These are phyloP conservation scores for Ptilonorhynchus violaceus DNA, from an alignment of 2,113 vertebrate genomes.

Conservation along the genomic window DNA sequence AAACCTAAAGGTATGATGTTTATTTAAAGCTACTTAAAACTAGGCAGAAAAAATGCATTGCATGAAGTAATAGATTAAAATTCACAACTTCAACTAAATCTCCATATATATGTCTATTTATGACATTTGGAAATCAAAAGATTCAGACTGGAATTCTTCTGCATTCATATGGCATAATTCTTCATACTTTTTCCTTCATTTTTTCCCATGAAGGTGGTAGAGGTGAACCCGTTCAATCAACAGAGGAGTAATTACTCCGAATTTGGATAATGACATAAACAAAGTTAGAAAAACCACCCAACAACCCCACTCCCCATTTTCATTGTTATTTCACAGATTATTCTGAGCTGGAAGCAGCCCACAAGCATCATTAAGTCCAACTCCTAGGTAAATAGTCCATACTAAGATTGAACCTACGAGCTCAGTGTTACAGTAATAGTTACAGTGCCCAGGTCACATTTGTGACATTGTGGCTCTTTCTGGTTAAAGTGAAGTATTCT, in stretches of 20 bases:
- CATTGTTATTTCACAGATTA: background rate
- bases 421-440: background rate
- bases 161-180: background rate
- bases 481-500: background rate
- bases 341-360: background rate
- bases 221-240: background rate
- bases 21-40: background rate
- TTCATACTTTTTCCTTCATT: background rate
- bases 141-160: background rate
- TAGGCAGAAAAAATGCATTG: background rate
- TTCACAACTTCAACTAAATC: background rate
- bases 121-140: background rate
- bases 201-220: background rate
- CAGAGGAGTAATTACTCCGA: background rate
- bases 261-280: background rate
- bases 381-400: background rate
- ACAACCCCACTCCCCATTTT: background rate
- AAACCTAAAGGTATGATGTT: background rate
- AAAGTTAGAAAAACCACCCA: background rate
- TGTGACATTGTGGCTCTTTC: background rate
- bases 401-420: background rate
- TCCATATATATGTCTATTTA: background rate
- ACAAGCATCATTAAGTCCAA: background rate
- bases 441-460: background rate
- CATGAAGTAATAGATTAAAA: background rate